These are phyloP conservation scores for Ctenomys sociabilis DNA, from an alignment of 2,113 vertebrate species.

Conservation along the genomic window DNA sequence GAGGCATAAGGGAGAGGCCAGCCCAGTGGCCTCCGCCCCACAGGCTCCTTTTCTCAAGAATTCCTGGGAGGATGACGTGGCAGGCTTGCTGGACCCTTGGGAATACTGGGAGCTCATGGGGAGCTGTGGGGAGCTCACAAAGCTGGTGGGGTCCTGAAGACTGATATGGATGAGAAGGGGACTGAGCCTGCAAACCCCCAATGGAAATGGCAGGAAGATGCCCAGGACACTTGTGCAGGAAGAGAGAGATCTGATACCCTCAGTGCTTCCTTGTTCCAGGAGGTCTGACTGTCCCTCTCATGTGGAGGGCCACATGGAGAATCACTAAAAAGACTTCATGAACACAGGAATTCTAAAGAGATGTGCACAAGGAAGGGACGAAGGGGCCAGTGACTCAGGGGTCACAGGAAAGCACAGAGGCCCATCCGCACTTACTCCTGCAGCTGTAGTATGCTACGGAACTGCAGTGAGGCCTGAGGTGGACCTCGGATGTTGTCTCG, in stretches of 20 bases:
- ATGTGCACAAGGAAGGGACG: rapidly evolving
- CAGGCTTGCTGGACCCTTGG: neutral
- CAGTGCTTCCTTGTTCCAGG: neutral
- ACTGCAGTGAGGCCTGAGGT: rapidly evolving
- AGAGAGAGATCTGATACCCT: rapidly evolving
- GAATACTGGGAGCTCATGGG: neutral
- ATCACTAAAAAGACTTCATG: neutral
- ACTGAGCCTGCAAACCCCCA: neutral
- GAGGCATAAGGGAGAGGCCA: rapidly evolving
- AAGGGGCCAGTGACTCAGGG: rapidly evolving
- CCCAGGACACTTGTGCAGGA: neutral
- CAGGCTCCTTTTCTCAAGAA: neutral
- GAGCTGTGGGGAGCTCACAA: neutral
- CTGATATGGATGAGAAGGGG: neutral
- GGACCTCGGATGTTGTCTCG: too few species aligned
- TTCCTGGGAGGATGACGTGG: rapidly evolving
- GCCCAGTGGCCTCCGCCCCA: neutral
- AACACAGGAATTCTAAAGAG: neutral
- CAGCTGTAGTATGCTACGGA: rapidly evolving
- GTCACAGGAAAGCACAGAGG: rapidly evolving
- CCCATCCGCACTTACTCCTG: rapidly evolving
- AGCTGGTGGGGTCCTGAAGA: neutral
- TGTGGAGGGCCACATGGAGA: neutral
- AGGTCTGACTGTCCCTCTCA: neutral
- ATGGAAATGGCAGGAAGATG: neutral